phyloP scores from a whole-genome alignment of 2,888 invertebrate genomes.

The Catocala fraxini region DNA sequence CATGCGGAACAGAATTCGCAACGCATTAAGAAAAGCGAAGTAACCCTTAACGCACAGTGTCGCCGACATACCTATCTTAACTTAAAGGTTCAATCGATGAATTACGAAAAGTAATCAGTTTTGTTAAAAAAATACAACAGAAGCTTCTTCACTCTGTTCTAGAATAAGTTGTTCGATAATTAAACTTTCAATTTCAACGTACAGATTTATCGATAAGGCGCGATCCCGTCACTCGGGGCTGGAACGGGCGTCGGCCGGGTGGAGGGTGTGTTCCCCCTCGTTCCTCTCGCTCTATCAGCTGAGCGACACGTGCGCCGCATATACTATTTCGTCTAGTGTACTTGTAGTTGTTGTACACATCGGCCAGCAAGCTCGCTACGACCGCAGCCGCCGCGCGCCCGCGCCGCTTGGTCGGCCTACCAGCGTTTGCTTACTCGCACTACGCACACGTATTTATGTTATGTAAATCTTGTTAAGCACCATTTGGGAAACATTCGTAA shows the following conservation, averaged over 20 bases:
- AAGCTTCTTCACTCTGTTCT: too few relatives aligned
- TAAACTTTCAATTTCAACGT: background rate
- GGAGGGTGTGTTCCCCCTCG: slow-evolving; percentile 65
- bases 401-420: background rate
- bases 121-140: too few relatives aligned
- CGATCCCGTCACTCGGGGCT: slow-evolving; percentile 31
- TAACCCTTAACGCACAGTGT: too few relatives aligned
- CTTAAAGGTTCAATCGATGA: too few relatives aligned
- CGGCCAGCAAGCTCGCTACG: slow-evolving; percentile 32
- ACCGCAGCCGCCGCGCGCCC: background rate
- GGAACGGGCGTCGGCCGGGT: slow-evolving; percentile 52
- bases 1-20: too few relatives aligned
- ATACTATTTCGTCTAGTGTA: slow-evolving; percentile 75
- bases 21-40: too few relatives aligned
- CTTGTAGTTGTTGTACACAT: slow-evolving; percentile 25
- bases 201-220: slow-evolving; percentile 37
- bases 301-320: slow-evolving; percentile 81
- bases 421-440: slow-evolving; percentile 38
- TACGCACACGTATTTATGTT: slow-evolving; percentile 38
- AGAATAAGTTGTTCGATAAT: too few relatives aligned
- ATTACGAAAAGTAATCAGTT: too few relatives aligned
- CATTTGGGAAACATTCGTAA: slow-evolving; percentile 45
- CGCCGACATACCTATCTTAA: too few relatives aligned
- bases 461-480: slow-evolving; percentile 42
- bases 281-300: slow-evolving; percentile 80